These are phyloP conservation scores for Oreotrochilus melanogaster DNA, from an alignment of 2,113 vertebrate species.

Conservation along the genomic window DNA sequence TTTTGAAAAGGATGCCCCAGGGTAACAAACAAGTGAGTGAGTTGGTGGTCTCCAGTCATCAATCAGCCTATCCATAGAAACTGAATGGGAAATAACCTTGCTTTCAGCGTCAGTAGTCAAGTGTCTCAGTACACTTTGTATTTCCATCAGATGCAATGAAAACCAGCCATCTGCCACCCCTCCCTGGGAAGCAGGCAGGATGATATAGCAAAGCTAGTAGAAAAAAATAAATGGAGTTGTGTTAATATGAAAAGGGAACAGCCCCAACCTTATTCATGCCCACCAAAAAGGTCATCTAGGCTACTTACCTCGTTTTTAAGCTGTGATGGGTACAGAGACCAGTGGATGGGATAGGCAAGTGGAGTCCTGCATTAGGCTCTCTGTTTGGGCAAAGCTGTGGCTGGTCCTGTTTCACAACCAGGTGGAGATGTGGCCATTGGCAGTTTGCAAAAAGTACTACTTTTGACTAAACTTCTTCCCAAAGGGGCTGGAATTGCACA, in stretches of 20 bases:
- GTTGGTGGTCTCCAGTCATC: neutral
- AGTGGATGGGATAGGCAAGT: too few species aligned
- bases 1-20: neutral
- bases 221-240: neutral
- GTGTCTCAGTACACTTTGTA: neutral
- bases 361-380: neutral
- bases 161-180: fast-evolving
- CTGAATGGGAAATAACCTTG: neutral
- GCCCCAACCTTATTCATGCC: neutral
- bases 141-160: neutral
- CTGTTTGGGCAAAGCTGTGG: neutral
- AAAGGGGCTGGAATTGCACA: neutral
- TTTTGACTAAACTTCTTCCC: neutral
- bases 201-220: neutral
- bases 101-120: neutral
- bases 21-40: neutral
- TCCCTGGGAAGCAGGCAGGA: neutral
- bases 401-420: neutral
- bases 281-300: fast-evolving
- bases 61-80: neutral
- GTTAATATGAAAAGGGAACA: neutral
- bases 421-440: neutral
- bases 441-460: neutral
- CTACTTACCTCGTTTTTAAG: neutral
- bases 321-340: neutral